Base-by-base conservation (phyloP, 2,888 invertebrate genomes). In the Hydrotaea diabolus region DNA sequence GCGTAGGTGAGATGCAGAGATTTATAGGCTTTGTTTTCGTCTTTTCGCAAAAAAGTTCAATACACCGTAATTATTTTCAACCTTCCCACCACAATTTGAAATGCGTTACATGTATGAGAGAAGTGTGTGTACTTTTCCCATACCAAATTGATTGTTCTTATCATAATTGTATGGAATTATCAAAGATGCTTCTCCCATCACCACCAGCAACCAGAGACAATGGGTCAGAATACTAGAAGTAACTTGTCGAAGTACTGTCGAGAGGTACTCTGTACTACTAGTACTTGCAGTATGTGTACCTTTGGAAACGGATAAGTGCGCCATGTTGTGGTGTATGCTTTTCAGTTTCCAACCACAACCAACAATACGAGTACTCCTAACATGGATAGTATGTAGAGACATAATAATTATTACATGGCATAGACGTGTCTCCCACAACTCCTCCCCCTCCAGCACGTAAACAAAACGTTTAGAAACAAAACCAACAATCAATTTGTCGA, bases 351-450 rank as follows among this genome's bases (percentile, higher is more conserved):
- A 69, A 15, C 9, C 2, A 31, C 31, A 31, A 31, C 2, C 31
- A 7, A 23, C 59, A 59, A 26, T 59, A 26, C 21, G n/a, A n/a
- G n/a, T n/a, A n/a, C n/a, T n/a, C n/a, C n/a, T n/a, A 31, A 31
- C 59, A 74, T 73, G 64, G 64, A 73, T 79, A 66, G 74, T 74
- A 74, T 74, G 55, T 23, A 53, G 66, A 43, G 46, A 66, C 66
- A 66, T 74, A 55, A 57, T 74, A 80, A 80, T 80, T 80, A 80
- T 74, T 74, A 80, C 74, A 80, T 57, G 79, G 66, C 66, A 74
- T 21, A 79, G 17, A 78, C 72, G 72, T 78, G 72, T 53, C 31
- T 39, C 55, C 62, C 62, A 31, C 69, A 43, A 46, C 21, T 21
- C 17, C 46, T 43, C 64, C 62, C 11, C 66, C 66, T 69, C 66